phyloP scores from a whole-genome alignment of 2,797 vertebrate genomes.

The Nasua narica region DNA sequence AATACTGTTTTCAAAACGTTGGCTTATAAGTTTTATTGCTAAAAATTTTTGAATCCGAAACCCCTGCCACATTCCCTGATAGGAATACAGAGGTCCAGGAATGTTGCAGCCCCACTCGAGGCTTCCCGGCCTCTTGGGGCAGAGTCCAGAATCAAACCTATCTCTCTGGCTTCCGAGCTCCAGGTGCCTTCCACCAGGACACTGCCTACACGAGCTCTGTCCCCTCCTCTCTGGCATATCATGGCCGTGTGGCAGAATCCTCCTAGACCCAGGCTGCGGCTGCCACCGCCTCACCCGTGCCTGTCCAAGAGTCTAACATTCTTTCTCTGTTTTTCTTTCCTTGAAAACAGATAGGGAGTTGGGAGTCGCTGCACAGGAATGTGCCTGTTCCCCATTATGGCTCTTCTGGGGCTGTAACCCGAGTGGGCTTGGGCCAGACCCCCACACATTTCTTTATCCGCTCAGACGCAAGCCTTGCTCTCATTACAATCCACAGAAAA shows the following conservation, averaged over 20 bases:
- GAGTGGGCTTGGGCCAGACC: conserved; percentile 80
- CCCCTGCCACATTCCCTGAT: background rate
- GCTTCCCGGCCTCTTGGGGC: background rate
- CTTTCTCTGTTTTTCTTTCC: conserved; percentile 83
- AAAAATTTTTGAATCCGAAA: background rate
- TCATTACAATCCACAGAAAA: conserved; percentile 80
- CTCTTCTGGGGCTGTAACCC: conserved; percentile 85
- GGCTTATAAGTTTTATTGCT: background rate
- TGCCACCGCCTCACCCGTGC: conserved; percentile 57
- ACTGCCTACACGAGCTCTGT: background rate
- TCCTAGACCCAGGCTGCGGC: conserved; percentile 60
- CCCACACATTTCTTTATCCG: conserved; percentile 82
- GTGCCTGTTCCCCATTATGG: conserved; percentile 85
- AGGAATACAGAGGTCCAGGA: background rate
- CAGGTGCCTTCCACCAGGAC: rapidly evolving
- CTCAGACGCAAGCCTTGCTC: conserved; percentile 79
- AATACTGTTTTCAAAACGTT: background rate
- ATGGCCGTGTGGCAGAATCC: background rate
- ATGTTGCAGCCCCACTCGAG: background rate
- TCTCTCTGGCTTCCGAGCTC: background rate
- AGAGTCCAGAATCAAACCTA: background rate
- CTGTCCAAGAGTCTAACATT: conserved; percentile 78
- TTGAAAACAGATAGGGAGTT: conserved; percentile 84
- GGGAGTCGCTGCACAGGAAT: conserved; percentile 81
- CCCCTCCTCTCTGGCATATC: background rate